phyloP scores from a whole-genome alignment of 2,797 vertebrate genomes.

The Dromococcyx pavoninus region DNA sequence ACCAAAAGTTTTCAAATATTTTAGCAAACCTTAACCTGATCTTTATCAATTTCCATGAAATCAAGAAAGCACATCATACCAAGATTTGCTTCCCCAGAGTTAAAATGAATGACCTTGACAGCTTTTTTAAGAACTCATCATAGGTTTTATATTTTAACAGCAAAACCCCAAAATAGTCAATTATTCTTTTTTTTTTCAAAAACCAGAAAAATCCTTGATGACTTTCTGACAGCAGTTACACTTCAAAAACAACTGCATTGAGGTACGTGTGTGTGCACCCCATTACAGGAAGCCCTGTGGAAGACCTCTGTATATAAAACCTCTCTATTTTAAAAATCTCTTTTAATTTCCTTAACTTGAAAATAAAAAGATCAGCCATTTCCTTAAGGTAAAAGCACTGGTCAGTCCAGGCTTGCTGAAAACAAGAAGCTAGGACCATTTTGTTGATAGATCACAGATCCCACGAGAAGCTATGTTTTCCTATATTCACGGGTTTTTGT shows the following conservation, averaged over 20 bases:
- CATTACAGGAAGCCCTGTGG: not conserved
- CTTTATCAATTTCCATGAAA: not conserved
- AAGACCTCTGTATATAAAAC: not conserved
- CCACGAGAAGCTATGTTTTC: not conserved
- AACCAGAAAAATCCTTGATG: not conserved
- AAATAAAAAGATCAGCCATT: slow-evolving; percentile 16
- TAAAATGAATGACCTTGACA: not conserved
- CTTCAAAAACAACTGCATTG: fast-evolving
- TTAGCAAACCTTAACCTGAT: not conserved
- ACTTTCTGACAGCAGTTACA: not conserved
- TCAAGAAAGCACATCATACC: not conserved
- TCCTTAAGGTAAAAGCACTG: not conserved
- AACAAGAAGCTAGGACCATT: not conserved
- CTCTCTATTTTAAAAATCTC: not conserved
- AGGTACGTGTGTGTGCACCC: not conserved
- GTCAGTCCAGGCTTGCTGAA: not conserved
- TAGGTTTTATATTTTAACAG: not conserved
- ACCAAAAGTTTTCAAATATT: not conserved
- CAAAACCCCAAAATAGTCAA: not conserved
- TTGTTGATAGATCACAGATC: not conserved
- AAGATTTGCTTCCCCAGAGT: not conserved
- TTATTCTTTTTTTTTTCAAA: not conserved
- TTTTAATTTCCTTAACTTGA: slow-evolving; percentile 7
- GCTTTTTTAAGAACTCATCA: not conserved
- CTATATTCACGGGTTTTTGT: not conserved